These are phyloP conservation scores for Pandemis heparana DNA, from an alignment of 2,888 invertebrate species.

Conservation along the genomic window DNA sequence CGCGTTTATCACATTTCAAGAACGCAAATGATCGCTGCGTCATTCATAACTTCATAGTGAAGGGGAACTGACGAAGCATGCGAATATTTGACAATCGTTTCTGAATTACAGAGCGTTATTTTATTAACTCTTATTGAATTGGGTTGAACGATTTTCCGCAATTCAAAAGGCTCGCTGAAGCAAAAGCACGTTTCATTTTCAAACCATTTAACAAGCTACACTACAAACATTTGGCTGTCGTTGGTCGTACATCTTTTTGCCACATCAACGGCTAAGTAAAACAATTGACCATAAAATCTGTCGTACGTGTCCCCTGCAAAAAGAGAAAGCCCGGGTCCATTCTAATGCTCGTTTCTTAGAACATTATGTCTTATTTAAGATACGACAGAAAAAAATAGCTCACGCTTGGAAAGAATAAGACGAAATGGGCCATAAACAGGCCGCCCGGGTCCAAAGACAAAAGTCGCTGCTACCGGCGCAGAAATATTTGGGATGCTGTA, in stretches of 20 bases:
- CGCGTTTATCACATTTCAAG: slow-evolving; percentile 35
- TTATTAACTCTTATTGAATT: slow-evolving; percentile 22
- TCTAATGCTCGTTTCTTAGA: slow-evolving; percentile 82
- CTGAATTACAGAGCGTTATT: slow-evolving; percentile 24
- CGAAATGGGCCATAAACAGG: slow-evolving; percentile 78
- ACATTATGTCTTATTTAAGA: slow-evolving; percentile 85
- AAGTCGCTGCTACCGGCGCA: slow-evolving; percentile 75
- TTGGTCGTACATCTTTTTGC: slow-evolving; percentile 61
- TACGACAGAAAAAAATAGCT: slow-evolving; percentile 78
- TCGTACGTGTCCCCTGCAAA: slow-evolving; percentile 78
- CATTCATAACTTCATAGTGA: slow-evolving; percentile 39
- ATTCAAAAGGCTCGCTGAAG: slow-evolving; percentile 55
- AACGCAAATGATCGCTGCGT: slow-evolving; percentile 34
- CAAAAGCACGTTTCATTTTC: slow-evolving; percentile 63
- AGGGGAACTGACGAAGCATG: slow-evolving; percentile 18
- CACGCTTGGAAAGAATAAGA: slow-evolving; percentile 74
- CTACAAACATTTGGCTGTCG: slow-evolving; percentile 42
- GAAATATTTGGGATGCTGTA: slow-evolving; percentile 78
- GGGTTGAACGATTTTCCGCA: slow-evolving; percentile 42
- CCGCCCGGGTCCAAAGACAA: slow-evolving; percentile 70
- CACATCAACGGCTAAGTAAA: slow-evolving; percentile 73
- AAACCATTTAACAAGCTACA: slow-evolving; percentile 50
- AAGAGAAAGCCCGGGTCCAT: slow-evolving; percentile 79
- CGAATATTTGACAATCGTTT: slow-evolving; percentile 37
- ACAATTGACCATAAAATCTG: slow-evolving; percentile 83